Conservation (phyloP, 2,797 vertebrate species). For the Poeciliopsis infans region DNA sequence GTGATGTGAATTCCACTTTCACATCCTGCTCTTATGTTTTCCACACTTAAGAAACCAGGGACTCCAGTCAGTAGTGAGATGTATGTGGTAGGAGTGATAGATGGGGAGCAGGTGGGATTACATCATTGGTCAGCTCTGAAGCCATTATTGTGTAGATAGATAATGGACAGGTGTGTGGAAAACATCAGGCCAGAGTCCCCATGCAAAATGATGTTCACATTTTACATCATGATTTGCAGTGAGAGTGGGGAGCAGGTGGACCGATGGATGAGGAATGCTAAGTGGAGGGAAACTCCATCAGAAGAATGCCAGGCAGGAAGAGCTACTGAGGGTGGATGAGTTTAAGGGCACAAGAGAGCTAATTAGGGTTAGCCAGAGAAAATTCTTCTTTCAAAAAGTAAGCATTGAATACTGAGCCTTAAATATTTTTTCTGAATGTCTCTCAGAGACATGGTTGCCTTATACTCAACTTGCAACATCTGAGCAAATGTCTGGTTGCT, state of each 20-base stretch:
- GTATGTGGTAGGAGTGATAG: neutral
- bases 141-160: neutral
- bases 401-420: neutral
- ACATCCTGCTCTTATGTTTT: neutral
- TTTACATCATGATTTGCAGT: neutral
- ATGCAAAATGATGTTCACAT: neutral
- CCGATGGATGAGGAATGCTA: neutral
- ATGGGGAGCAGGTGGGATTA: neutral
- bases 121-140: neutral
- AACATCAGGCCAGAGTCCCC: neutral
- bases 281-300: neutral
- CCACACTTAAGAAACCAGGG: neutral
- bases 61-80: neutral
- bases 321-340: neutral
- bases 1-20: neutral
- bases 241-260: neutral
- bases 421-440: neutral
- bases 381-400: neutral
- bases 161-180: neutral
- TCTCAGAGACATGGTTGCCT: neutral
- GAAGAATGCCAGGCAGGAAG: neutral
- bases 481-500: conserved; percentile 28
- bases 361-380: neutral
- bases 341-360: neutral
- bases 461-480: conserved; percentile 8